Percentiles rank a stretch among this genome's conserved stretches.
Conservation (phyloP, 2,113 vertebrate species). For the Tylochromis polylepis region DNA sequence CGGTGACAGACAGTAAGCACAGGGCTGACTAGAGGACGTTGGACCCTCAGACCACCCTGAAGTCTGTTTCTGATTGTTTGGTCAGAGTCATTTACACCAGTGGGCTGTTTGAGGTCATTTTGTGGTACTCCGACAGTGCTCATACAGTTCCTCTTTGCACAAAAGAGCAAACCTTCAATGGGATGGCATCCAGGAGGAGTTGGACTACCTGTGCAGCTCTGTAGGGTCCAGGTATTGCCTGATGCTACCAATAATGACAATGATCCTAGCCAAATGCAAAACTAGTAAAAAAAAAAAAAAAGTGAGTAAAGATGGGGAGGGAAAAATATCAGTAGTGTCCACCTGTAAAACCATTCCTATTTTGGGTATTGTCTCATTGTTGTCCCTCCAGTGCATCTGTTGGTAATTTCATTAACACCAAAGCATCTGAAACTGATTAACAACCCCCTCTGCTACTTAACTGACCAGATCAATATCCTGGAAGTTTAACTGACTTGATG, state of each 20-base stretch:
- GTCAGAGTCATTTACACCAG: not conserved
- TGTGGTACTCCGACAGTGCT: not conserved
- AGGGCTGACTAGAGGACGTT: not conserved
- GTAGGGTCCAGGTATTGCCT: not conserved
- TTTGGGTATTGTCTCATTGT: no score
- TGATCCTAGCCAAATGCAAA: not conserved
- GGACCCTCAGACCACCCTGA: not conserved
- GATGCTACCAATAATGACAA: not conserved
- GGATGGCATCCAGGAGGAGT: not conserved
- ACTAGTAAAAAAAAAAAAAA: no score
- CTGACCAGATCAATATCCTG: no score
- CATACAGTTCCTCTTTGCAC: not conserved
- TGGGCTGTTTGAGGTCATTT: not conserved
- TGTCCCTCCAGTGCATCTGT: no score
- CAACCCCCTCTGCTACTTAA: no score
- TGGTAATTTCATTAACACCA: no score
- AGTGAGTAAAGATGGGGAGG: no score
- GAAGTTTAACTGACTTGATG: no score
- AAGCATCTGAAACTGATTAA: no score
- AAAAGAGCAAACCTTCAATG: not conserved
- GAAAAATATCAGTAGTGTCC: no score
- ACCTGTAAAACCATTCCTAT: no score
- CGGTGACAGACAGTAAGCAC: not conserved
- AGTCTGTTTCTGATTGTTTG: not conserved
- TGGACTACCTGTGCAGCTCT: not conserved